Evolutionary conservation across 2,888 invertebrate species (phyloP), one percentile per base, ranked within the genome.

Genomic region (Fissipunctia ypsillon): DNA sequence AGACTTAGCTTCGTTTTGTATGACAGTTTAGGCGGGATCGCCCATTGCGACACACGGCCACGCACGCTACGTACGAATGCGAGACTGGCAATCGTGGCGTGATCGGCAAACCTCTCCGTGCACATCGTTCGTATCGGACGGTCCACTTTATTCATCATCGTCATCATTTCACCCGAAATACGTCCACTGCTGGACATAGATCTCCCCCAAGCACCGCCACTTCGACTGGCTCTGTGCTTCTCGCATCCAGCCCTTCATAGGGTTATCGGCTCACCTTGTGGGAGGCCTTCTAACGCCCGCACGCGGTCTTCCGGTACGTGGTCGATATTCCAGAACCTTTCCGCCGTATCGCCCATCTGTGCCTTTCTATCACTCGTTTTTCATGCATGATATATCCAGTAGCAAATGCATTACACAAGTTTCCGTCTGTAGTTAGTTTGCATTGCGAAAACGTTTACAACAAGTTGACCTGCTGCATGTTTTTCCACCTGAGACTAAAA

Each of bases 391-490:
- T 50, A 38, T 50, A 71, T 14, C 19, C 19, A 50, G 28, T 66
- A 28, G 35, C 25, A n/a, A 77, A n/a, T 66, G 10, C 7, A n/a
- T 77, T 65, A 22, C 41, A 19, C 76, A 64, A 76, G 16, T 50
- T 73, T 25, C 14, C 4, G 43, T 43, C 43, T 43, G 43, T 35
- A 52, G 35, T 76, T 22, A 50, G 43, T 76, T 76, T 65, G 50
- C n/a, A 52, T 77, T 73, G 35, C 68, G 9, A 65, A 50, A 76
- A 31, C 7, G 43, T 76, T 35, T 28, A 43, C 25, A 76, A 31
- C 14, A 35, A 45, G 16, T 43, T 22, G 68, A n/a, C 2, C 41
- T 41, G 31, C 52, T 72, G 28, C 19, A n/a, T 22, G 43, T 54
- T 22, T 45, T 45, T 45, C 28, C 14, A 38, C 4, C 14, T 28